Percentiles rank a stretch among this genome's conserved stretches.
These are phyloP conservation scores for Pteropus rufus DNA, from an alignment of 2,797 vertebrate species.

Conservation along the genomic window DNA sequence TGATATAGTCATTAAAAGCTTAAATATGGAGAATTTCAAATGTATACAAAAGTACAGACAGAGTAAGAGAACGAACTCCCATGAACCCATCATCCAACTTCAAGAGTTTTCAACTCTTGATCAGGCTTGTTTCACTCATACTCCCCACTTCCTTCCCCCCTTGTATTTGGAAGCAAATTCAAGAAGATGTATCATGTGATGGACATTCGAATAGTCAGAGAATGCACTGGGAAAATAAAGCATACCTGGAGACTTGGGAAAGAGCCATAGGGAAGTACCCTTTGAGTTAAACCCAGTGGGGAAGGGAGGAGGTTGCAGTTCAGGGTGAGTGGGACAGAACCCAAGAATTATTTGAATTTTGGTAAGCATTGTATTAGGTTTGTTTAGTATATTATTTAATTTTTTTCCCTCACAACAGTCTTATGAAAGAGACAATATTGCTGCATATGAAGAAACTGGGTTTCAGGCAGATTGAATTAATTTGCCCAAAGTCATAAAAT, in stretches of 20 bases:
- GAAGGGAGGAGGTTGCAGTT: not conserved
- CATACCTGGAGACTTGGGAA: not conserved
- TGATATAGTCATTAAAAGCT: not conserved
- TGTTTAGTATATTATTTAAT: not conserved
- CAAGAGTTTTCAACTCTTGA: constrained; percentile 4
- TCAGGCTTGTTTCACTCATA: not conserved
- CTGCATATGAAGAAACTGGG: not conserved
- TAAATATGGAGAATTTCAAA: constrained; percentile 11
- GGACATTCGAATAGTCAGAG: not conserved
- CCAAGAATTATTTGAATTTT: not conserved
- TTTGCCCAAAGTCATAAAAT: not conserved
- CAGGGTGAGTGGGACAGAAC: not conserved
- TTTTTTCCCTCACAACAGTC: not conserved
- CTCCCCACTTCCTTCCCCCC: not conserved
- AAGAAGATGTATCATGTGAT: not conserved
- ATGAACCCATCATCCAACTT: not conserved
- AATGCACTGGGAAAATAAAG: constrained; percentile 10
- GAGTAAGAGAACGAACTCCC: not conserved
- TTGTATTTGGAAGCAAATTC: constrained; percentile 3
- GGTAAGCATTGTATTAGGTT: not conserved
- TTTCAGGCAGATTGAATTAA: not conserved
- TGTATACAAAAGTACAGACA: not conserved
- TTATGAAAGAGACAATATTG: not conserved
- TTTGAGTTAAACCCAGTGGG: not conserved
- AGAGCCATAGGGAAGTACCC: not conserved